Evolutionary conservation across 2,113 vertebrate species (phyloP), one percentile per base, ranked within the genome.

Genomic region (Oceanodroma tethys): DNA sequence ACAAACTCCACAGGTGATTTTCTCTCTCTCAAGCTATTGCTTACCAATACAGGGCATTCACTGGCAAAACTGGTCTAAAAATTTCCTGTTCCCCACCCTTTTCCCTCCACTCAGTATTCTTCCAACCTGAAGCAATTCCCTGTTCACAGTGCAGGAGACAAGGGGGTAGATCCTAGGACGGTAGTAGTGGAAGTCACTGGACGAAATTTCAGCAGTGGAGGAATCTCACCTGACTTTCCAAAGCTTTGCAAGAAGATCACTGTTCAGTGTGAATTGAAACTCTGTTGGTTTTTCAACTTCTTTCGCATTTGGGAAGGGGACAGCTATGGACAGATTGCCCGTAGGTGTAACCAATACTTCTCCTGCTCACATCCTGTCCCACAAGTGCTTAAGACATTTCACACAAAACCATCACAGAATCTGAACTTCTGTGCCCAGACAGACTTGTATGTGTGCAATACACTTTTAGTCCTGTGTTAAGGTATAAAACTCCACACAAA

Each of bases 391-490:
- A 94, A 87, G 25, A 45, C 5, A 27, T 94, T 88, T 95, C 78
- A 88, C 7, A 23, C n/a, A 70, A 93, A 93, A 34, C 34, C 38
- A 73, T 78, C 20, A 45, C 29, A 90, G 67, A 85, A 45, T 63
- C 67, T 92, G 48, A 78, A 91, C 55, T 65, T 32, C 3, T 76
- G 58, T 86, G 63, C 58, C 67, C 67, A 93, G 72, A 55, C 38
- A 89, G 81, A 85, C 42, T 58, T 88, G 11, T 65, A 84, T 63
- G 78, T 29, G 47, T 94, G 84, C 86, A 94, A 95, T 47, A 87
- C 88, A 94, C 81, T 91, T 94, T 58, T 43, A 96, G 84, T 89
- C n/a, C 66, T 83, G 74, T 94, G 71, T 91, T 94, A 73, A 91
- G 58, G 19, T 91, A n/a, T 67, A 73, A 72, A 96, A 86, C 53